These are phyloP conservation scores for Mythimna vitellina DNA, from an alignment of 2,888 invertebrate species.

Conservation along the genomic window DNA sequence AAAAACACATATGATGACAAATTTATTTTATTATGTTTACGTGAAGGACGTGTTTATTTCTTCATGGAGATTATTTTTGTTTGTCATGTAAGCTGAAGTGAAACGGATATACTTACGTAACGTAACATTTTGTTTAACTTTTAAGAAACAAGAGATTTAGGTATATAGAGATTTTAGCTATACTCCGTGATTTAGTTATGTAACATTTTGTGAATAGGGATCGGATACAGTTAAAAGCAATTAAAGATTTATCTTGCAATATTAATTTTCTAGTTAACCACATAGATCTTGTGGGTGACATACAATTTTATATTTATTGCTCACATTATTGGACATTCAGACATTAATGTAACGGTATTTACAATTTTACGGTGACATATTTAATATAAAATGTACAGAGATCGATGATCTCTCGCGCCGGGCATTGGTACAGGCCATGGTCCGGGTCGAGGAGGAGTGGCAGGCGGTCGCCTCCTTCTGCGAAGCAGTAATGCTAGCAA, in stretches of 20 bases:
- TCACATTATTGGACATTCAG: background rate
- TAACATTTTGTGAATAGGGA: background rate
- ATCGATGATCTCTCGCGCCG: too few species aligned
- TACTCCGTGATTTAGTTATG: background rate
- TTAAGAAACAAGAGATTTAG: background rate
- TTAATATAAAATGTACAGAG: too few species aligned
- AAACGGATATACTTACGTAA: background rate
- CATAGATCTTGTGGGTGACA: background rate
- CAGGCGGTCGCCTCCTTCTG: too few species aligned
- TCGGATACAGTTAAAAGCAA: background rate
- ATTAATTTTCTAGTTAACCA: background rate
- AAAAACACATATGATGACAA: conserved; percentile 45
- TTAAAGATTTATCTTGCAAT: background rate
- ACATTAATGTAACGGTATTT: background rate
- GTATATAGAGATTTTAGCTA: too few species aligned
- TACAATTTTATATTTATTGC: background rate
- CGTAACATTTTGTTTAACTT: conserved; percentile 11
- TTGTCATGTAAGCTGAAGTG: conserved; percentile 2
- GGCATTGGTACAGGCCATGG: too few species aligned
- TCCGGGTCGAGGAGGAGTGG: too few species aligned
- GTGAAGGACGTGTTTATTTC: conserved; percentile 18
- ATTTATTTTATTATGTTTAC: conserved; percentile 42
- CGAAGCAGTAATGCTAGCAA: too few species aligned
- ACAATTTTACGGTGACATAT: too few species aligned
- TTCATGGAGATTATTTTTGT: conserved; percentile 21